Conservation (phyloP, 2,113 vertebrate genomes). For the Fregata magnificens region DNA sequence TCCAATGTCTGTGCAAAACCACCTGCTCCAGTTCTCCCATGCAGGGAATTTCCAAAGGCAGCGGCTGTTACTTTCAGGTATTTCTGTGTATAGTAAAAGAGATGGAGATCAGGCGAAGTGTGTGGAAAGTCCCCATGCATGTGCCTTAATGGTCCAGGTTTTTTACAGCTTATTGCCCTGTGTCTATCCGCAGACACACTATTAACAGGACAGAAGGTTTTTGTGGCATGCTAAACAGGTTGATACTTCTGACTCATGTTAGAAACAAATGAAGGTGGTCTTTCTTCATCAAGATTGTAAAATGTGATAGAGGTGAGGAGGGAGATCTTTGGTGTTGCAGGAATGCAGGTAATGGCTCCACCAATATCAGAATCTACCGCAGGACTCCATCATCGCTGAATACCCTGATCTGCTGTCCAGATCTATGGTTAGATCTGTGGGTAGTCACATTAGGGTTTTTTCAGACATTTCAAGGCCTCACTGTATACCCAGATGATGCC, state of each 20-base stretch:
- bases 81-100: background rate
- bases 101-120: background rate
- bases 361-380: background rate
- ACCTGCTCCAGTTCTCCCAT: background rate
- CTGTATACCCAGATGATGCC: fast-evolving
- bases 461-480: background rate
- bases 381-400: background rate
- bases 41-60: background rate
- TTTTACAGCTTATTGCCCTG: background rate
- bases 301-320: background rate
- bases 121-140: background rate
- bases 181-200: background rate
- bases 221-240: background rate
- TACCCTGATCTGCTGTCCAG: background rate
- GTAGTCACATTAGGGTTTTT: background rate
- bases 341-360: background rate
- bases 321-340: background rate
- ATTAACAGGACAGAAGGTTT: background rate
- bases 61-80: background rate
- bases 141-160: background rate
- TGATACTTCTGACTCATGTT: background rate
- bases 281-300: background rate
- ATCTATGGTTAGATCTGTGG: background rate
- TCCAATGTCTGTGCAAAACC: background rate
- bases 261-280: background rate